phyloP scores from a whole-genome alignment of 2,888 invertebrate genomes.

The Congeria kusceri region DNA sequence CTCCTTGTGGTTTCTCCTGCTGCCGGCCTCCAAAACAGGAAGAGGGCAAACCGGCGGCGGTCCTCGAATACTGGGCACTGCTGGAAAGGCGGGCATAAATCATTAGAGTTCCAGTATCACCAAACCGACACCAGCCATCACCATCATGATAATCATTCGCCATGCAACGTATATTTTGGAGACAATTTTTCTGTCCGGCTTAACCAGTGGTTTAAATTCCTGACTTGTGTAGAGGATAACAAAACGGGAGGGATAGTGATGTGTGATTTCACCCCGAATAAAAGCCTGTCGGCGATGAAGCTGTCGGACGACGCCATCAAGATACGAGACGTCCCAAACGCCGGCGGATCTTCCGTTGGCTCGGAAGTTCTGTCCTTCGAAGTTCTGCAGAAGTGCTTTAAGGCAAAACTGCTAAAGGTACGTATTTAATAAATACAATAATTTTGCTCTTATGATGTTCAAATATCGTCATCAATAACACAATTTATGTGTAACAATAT shows the following conservation, averaged over 20 bases:
- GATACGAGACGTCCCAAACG: slow-evolving; percentile 80
- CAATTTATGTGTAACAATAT: too few species aligned
- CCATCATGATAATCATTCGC: slow-evolving; percentile 21
- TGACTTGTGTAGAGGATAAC: slow-evolving; percentile 69
- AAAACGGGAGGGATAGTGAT: slow-evolving; percentile 69
- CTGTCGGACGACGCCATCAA: slow-evolving; percentile 73
- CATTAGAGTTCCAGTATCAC: too few species aligned
- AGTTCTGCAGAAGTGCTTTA: slow-evolving; percentile 72
- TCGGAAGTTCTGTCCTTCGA: slow-evolving; percentile 84
- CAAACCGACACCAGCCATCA: background rate
- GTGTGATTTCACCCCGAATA: slow-evolving; percentile 72
- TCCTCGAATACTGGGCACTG: slow-evolving; percentile 31
- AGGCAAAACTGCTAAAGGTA: slow-evolving; percentile 76
- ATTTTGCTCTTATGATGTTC: too few species aligned
- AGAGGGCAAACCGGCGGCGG: slow-evolving; percentile 40
- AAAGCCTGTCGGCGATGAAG: slow-evolving; percentile 70
- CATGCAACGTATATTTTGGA: slow-evolving; percentile 76
- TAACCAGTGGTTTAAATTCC: slow-evolving; percentile 72
- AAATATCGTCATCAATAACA: too few species aligned
- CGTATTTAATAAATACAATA: too few species aligned
- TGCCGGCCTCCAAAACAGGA: slow-evolving; percentile 65
- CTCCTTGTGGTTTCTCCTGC: slow-evolving; percentile 58
- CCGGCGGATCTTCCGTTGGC: slow-evolving; percentile 82
- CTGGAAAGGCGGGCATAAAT: background rate
- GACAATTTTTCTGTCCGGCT: slow-evolving; percentile 76